A percentile compares a stretch with the other conserved stretches of the same genome.
These are phyloP conservation scores for Acomys russatus DNA, from an alignment of 2,797 vertebrate species.

Conservation along the genomic window DNA sequence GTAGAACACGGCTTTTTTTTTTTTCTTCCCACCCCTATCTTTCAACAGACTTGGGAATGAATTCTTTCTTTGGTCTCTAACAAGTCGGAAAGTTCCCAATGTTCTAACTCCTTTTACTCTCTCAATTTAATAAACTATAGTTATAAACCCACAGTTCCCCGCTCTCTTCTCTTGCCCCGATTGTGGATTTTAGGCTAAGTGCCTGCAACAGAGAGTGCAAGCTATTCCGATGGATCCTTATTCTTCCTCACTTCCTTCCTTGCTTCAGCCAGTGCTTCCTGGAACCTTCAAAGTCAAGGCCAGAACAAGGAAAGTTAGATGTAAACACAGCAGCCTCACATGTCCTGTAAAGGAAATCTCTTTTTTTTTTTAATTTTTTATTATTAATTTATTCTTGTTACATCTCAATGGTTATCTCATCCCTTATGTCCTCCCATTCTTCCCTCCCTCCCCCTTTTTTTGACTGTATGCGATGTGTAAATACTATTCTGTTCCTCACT, in stretches of 20 bases:
- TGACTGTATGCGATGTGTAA: not conserved
- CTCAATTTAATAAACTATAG: not conserved
- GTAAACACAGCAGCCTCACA: not conserved
- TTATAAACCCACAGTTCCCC: not conserved
- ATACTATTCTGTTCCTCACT: not conserved
- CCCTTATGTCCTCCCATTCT: too few relatives aligned
- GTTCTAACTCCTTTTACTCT: not conserved
- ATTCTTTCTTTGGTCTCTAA: not conserved
- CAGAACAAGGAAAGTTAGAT: not conserved
- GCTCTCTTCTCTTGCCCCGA: too few relatives aligned
- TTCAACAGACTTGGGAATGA: not conserved
- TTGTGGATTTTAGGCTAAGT: not conserved
- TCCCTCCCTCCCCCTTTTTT: too few relatives aligned
- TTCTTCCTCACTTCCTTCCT: not conserved
- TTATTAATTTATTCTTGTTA: too few relatives aligned
- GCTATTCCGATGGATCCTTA: not conserved
- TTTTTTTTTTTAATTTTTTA: too few relatives aligned
- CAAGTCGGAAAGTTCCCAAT: not conserved
- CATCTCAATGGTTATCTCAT: too few relatives aligned
- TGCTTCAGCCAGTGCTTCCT: not conserved
- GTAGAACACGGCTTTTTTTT: not conserved
- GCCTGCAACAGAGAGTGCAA: not conserved
- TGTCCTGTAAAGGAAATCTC: not conserved
- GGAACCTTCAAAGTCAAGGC: not conserved
- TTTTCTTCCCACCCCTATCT: not conserved